Evolutionary conservation across 2,113 vertebrate genomes (phyloP).

Genomic region (Crotophaga sulcirostris): DNA sequence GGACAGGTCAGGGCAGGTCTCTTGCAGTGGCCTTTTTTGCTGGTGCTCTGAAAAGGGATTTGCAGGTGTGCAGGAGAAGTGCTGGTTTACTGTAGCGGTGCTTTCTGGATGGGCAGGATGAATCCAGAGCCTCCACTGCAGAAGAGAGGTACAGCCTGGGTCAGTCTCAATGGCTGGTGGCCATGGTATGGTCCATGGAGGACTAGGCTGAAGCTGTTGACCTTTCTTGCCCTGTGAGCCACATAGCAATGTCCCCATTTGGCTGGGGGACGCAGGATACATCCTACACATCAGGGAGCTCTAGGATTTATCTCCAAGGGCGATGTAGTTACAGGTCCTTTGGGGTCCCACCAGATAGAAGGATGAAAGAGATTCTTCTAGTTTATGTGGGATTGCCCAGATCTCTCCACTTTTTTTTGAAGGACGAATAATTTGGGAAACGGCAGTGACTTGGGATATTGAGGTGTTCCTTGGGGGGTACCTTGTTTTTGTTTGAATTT

Average conservation of each 20-base stretch:
- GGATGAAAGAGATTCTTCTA: not conserved
- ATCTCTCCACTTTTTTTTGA: not conserved
- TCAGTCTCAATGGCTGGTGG: not conserved
- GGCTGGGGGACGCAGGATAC: not conserved
- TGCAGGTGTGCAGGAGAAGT: not conserved
- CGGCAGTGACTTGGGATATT: not conserved
- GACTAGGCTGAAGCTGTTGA: not conserved
- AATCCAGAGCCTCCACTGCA: not conserved
- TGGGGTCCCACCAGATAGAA: not conserved
- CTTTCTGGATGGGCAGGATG: not conserved
- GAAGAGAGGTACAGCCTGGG: not conserved
- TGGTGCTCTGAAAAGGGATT: not conserved
- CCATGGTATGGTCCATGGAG: not conserved
- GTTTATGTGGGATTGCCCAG: not conserved
- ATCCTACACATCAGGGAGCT: not conserved
- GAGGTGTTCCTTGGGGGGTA: not conserved
- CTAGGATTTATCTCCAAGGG: not conserved
- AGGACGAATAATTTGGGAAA: not conserved
- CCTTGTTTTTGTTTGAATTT: not conserved
- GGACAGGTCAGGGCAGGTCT: not conserved
- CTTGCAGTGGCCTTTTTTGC: not conserved
- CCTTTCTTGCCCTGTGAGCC: not conserved
- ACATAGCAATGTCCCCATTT: rapidly evolving
- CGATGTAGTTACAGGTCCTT: not conserved
- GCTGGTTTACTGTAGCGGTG: not conserved